Base-by-base conservation (phyloP, 2,888 invertebrate genomes). In the Diadegma fenestrale region DNA sequence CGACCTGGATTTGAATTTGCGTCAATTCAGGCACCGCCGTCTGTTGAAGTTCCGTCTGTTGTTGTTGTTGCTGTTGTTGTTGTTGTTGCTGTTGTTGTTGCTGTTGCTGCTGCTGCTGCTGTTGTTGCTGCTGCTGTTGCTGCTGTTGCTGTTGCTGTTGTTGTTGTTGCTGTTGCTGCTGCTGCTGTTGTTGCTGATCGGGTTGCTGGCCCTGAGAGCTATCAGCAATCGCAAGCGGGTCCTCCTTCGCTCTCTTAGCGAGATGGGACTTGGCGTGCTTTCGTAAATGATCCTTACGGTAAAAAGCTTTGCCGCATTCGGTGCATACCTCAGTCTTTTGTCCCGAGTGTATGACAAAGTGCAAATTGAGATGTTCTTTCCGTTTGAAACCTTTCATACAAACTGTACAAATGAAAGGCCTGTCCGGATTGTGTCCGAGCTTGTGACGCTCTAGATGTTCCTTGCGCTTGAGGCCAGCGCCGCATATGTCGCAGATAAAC, bases 271-370 rank as follows among this genome's bases (percentile, higher is more conserved):
- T 95, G 26, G 97, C 96, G 93, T 97, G 97, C 92, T 97, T 97
- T 90, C 97, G 95, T 72, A 97, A 94, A 93, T 97, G 97, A 92
- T 97, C 97, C 91, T 97, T 97, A 77, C 97, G 95, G 92, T 97
- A 97, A 93, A 97, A 97, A 48, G 97, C 97, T 94, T 97, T 97
- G 63, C 97, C 97, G 90, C 97, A 97, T 92, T 97, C 96, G 48
- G 94, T 95, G 92, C 97, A 97, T 87, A 97, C 96, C 93, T 97
- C 97, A 6, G 97, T 97, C 94, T 97, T 97, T 93, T 97, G 96
- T 48, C 97, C 97, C 79, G 97, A 97, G 94, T 97, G 97, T 92
- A 97, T 97, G 89, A 97, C 97, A 89, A 96, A 96, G 94, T 97
- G 97, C 87, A 97, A 95, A 93, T 97, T 97, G 90, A 97, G 95